A percentile compares a stretch with the other conserved stretches of the same genome.
Evolutionary conservation across 1,140 invertebrate genomes (phyloP).

Genomic region (Oreohelix idahoensis): DNA sequence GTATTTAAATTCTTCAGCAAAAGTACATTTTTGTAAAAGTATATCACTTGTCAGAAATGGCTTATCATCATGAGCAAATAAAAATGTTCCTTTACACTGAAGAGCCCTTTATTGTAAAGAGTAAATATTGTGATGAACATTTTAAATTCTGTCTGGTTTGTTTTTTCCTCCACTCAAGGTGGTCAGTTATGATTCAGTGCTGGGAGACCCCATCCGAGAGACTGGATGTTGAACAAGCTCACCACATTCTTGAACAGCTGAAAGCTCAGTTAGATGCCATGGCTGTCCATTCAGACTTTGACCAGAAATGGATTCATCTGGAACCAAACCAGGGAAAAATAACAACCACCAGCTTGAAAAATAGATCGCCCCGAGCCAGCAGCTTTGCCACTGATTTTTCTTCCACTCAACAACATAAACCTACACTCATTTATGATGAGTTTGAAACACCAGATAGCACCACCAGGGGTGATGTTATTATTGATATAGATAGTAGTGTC

Average conservation of each 20-base stretch:
- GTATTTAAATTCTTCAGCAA: too few relatives aligned
- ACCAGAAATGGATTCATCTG: constrained; percentile 55
- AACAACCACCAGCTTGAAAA: constrained; percentile 10
- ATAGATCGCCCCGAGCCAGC: neutral
- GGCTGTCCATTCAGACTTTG: constrained; percentile 50
- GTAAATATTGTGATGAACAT: too few relatives aligned
- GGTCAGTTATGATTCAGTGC: constrained; percentile 65
- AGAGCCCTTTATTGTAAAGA: too few relatives aligned
- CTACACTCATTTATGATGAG: neutral
- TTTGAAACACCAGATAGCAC: neutral
- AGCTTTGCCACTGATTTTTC: neutral
- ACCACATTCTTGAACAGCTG: constrained; percentile 51
- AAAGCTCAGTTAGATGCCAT: constrained; percentile 1
- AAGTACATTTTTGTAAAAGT: too few relatives aligned
- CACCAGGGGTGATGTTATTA: neutral
- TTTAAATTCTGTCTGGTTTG: too few relatives aligned
- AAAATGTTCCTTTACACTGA: too few relatives aligned
- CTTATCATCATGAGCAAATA: too few relatives aligned
- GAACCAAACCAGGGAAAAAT: neutral
- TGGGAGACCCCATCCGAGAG: constrained; percentile 54
- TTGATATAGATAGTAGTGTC: neutral
- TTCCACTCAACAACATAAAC: neutral
- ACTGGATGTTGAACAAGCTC: constrained; percentile 54
- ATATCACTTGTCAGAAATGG: too few relatives aligned
- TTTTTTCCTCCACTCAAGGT: constrained; percentile 40